Conservation (phyloP, 2,797 vertebrate species). For the Pteropus rufus region DNA sequence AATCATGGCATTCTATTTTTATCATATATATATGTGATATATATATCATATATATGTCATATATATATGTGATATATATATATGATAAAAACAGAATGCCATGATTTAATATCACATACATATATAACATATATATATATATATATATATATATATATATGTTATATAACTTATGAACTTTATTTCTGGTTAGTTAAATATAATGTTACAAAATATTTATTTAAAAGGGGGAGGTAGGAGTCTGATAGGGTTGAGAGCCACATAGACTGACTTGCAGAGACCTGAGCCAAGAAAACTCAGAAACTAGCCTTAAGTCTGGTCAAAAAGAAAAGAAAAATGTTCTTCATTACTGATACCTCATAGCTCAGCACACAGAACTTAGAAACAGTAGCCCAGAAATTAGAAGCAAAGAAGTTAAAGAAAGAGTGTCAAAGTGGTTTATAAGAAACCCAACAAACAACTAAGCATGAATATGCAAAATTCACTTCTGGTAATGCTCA, state of each 20-base stretch:
- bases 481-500: background rate
- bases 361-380: background rate
- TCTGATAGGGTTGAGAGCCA: background rate
- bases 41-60: too few relatives aligned
- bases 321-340: background rate
- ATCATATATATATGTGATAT: background rate
- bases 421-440: background rate
- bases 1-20: background rate
- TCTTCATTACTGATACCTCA: background rate
- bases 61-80: too few relatives aligned
- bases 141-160: background rate
- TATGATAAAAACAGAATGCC: too few relatives aligned
- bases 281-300: background rate
- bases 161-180: background rate
- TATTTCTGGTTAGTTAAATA: background rate
- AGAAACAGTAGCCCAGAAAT: background rate
- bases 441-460: slow-evolving; percentile 29
- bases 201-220: background rate
- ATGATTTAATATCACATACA: too few relatives aligned
- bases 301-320: background rate
- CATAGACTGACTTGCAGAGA: background rate
- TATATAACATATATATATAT: too few relatives aligned
- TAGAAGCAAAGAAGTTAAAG: slow-evolving; percentile 19
- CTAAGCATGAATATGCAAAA: slow-evolving; percentile 31
- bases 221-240: background rate